Base-by-base conservation (phyloP, 2,888 invertebrate genomes). In the Phortica magna region DNA sequence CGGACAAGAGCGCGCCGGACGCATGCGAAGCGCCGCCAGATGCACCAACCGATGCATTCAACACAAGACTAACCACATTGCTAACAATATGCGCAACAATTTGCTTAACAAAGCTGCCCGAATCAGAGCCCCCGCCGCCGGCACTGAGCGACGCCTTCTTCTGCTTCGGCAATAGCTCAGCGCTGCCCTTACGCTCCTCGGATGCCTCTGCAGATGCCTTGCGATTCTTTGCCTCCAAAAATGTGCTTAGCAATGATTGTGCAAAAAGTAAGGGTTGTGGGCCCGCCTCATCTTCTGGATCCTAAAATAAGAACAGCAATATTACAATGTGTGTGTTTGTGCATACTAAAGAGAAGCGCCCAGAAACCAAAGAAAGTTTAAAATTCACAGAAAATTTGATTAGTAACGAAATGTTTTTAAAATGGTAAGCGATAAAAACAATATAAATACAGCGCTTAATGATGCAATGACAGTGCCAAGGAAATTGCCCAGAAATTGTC, bases 241-340 rank as follows among this genome's bases (percentile, higher is more conserved):
- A 91, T 64, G 89, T 89, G 73, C 79, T 82, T 0, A 91, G 53
- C 3, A 92, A 83, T 77, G 84, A 91, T 77, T 89, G 85, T 9
- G 90, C 75, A 42, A 92, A 92, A 2, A 89, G 78, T 1, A 88
- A 70, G 0, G 92, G 92, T 73, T 90, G 89, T 0, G 91, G 90
- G 0, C 90, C 90, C 17, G 91, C 91, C 39, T 91, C 92, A 19
- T 92, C 92, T 65, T 92, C 92, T 12, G 92, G 92, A 79, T 92
- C 90, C 92, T 92, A 48, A 2, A 42, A 10, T 14, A 10, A 39
- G 1, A 14, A 9, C 10, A 48, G 7, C 7, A 48, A 48, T 2
- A 48, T 48, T 12, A 12, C 2, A 17, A 31, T 31, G 31, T 31
- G 31, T 31, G 31, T 31, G 65, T 39, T 65, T n/a, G 55, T 55